Base-by-base conservation (phyloP, 2,797 vertebrate genomes). In the Aselliscus stoliczkanus region DNA sequence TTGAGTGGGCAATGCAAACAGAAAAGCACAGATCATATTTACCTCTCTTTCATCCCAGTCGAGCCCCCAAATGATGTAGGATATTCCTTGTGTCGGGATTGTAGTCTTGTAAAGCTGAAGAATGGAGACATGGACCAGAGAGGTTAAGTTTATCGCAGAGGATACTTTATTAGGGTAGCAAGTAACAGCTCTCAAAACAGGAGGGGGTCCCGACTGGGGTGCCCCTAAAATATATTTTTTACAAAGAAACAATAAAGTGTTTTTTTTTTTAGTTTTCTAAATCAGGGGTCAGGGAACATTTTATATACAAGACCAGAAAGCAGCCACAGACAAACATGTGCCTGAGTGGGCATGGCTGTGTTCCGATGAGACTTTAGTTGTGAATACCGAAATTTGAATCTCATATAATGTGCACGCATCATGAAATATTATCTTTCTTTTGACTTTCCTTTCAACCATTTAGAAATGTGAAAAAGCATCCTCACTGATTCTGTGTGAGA, bases 341-440 rank as follows among this genome's bases (percentile, higher is more conserved):
- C 44, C 10, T 6, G 56, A 67, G 65, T 58, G 18, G 56, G 42
- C 17, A 10, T n/a, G 82, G 58, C 58, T 52, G 42, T 14, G 47
- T 15, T 58, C 77, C 23, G 54, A 56, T 15, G n/a, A 79, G 44
- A 54, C 39, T 80, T 83, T 90, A 88, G 80, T 94, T 92, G 62
- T 81, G 75, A 67, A 73, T 64, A 20, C 29, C 50, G 27, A 80
- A 79, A 75, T 95, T 72, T 65, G 82, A 95, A 93, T 69, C 90
- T 96, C 44, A 54, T 95, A 58, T 95, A 64, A 76, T 91, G 93
- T 97, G 75, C 34, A 76, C 54, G 31, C 23, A 13, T 77, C 90
- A 75, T 6, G 11, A 90, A 92, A 60, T 56, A 72, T 52, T 56
- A 15, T 54, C 76, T 56, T 72, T 86, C 56, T 80, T 92, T 64